Conservation (phyloP, 1,140 invertebrate genomes). For the Mizuhopecten yessoensis region DNA sequence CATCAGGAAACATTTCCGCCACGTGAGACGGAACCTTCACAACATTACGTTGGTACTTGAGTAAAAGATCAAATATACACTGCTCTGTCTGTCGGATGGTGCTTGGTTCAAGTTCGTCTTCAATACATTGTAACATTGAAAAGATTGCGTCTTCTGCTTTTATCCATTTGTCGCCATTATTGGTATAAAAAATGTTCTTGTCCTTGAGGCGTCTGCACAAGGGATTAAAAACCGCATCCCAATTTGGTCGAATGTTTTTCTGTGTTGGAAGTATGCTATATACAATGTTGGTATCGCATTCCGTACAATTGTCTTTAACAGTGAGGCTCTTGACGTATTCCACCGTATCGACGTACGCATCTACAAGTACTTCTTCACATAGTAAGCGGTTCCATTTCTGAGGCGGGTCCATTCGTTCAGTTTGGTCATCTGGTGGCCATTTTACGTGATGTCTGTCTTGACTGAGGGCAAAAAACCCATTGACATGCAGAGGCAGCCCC, state of each 20-base stretch:
- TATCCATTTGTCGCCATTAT: not conserved
- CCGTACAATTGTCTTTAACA: not conserved
- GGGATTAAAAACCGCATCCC: not conserved
- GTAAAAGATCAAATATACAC: not conserved
- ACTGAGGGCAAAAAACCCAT: slow-evolving; percentile 72
- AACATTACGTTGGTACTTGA: not conserved
- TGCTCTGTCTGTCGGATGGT: not conserved
- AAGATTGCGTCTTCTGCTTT: not conserved
- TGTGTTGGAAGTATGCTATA: not conserved
- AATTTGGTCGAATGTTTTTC: not conserved
- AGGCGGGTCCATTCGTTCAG: slow-evolving; percentile 46
- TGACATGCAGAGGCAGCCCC: slow-evolving; percentile 72
- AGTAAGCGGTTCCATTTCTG: slow-evolving; percentile 73
- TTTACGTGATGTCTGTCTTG: slow-evolving; percentile 71
- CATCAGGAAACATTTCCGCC: not conserved
- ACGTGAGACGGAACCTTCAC: not conserved
- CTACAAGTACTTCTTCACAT: slow-evolving; percentile 64
- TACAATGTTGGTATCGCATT: not conserved
- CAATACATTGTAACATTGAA: not conserved
- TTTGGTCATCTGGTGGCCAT: slow-evolving; percentile 59
- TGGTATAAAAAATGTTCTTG: not conserved
- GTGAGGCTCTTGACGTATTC: not conserved
- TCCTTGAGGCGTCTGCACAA: not conserved
- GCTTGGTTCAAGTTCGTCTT: not conserved
- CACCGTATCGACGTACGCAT: slow-evolving; percentile 59